Evolutionary conservation across 2,888 invertebrate species (phyloP), one percentile per base, ranked within the genome.

Genomic region (Lochmaea crataegi): DNA sequence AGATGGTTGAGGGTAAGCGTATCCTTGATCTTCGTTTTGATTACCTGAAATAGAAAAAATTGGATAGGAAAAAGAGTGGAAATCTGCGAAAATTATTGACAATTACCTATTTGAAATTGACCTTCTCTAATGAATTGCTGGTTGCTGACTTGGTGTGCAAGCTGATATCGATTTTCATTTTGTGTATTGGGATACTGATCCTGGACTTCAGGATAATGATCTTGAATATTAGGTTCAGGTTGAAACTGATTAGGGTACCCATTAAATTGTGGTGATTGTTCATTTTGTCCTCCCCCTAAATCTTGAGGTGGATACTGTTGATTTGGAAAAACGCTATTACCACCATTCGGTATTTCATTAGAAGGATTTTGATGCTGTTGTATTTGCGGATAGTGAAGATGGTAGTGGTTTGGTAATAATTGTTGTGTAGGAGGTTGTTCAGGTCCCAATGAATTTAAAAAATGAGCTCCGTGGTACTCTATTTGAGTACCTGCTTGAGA

Each of bases 381-480:
- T 66, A 75, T 68, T 42, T 77, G 78, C 9, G 79, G 78, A 69
- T 73, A 75, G 22, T 76, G 76, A 45, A 75, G 70, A 65, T 73
- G 73, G 51, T 71, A 76, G 42, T 74, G 77, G 64, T 73, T 65
- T 2, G 76, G 77, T 22, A 75, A 65, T n/a, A 76, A 38, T 42
- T 77, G 76, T 16, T 73, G 63, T 26, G 65, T 71, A 51, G 75
- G 80, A 14, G 63, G 58, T 48, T 71, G 75, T 10, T 66, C 76
- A 32, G 67, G 51, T 10, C 77, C 56, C 10, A 78, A 74, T 56
- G 75, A 75, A 18, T 80, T 71, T 63, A 78, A 78, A 42, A 78
- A 76, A 53, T 76, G 75, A 3, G 71, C 73, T 22, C 79, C 80
- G 12, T 80, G 81, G 61, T 79, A 81, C 67, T 81, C 79, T 12